These are phyloP conservation scores for Hippocampus guttulatus DNA, from an alignment of 2,113 vertebrate genomes.

Conservation along the genomic window DNA sequence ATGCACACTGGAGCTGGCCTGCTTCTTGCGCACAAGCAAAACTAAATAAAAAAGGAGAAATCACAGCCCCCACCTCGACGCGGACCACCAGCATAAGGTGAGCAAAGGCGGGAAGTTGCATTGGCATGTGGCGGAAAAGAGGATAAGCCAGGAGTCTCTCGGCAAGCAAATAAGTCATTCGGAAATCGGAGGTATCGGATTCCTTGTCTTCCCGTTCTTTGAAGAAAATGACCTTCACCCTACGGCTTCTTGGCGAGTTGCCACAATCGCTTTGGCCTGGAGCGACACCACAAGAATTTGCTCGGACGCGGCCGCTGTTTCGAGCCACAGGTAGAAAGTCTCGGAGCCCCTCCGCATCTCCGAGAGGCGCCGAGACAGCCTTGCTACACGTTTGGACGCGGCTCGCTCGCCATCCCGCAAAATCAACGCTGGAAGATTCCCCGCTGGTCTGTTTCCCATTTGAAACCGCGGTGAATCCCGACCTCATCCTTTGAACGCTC, in stretches of 20 bases:
- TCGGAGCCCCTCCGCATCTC: constrained; percentile 13
- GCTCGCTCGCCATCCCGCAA: constrained; percentile 49
- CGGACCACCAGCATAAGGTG: constrained; percentile 24
- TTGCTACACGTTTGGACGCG: constrained; percentile 54
- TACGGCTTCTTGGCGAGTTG: constrained; percentile 14
- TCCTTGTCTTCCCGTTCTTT: constrained; percentile 9
- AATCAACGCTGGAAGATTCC: constrained; percentile 58
- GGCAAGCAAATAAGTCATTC: constrained; percentile 1
- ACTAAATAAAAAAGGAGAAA: constrained; percentile 26
- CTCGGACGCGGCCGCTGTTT: constrained; percentile 2
- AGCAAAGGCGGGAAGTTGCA: constrained; percentile 31
- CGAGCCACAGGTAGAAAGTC: constrained; percentile 17
- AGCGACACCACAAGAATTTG: constrained; percentile 1
- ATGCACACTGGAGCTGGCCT: constrained; percentile 16
- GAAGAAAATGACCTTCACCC: constrained; percentile 3
- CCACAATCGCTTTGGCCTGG: constrained; percentile 14
- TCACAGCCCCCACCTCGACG: not conserved
- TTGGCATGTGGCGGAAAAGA: constrained; percentile 13
- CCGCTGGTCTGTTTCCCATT: constrained; percentile 66
- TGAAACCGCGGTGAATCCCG: constrained; percentile 67
- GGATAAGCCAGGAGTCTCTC: constrained; percentile 3
- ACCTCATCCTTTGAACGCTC: constrained; percentile 56
- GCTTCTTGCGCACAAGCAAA: constrained; percentile 51
- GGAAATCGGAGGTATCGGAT: constrained; percentile 5
- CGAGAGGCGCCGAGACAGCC: constrained; percentile 30